Evolutionary conservation across 2,113 vertebrate genomes (phyloP).

Genomic region (Sander vitreus): DNA sequence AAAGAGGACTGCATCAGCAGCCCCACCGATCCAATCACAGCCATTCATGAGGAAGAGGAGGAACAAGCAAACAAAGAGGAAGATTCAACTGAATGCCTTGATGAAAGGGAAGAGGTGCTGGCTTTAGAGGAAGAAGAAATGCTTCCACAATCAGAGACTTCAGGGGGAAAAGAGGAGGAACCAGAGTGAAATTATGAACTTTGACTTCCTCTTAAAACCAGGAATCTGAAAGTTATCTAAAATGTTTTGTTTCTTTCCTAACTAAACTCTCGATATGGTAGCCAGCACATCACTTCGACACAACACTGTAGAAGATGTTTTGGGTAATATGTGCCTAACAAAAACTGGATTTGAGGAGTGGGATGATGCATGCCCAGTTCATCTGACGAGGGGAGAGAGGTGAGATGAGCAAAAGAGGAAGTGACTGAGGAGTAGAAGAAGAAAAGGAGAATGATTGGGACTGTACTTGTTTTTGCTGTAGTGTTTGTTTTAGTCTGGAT

Average conservation of each 20-base stretch:
- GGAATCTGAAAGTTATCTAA: slow-evolving; percentile 69
- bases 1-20: slow-evolving; percentile 81
- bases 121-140: slow-evolving; percentile 69
- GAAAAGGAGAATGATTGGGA: slow-evolving; percentile 24
- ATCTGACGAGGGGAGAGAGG: slow-evolving; percentile 33
- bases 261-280: slow-evolving; percentile 88
- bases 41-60: slow-evolving; percentile 94
- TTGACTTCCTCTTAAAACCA: slow-evolving; percentile 65
- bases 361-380: slow-evolving; percentile 38
- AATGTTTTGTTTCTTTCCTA: slow-evolving; percentile 78
- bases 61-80: slow-evolving; percentile 83
- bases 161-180: slow-evolving; percentile 71
- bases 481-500: slow-evolving; percentile 55
- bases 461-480: slow-evolving; percentile 47
- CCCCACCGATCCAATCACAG: slow-evolving; percentile 88
- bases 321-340: slow-evolving; percentile 89
- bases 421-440: slow-evolving; percentile 6
- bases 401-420: slow-evolving; percentile 23
- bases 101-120: slow-evolving; percentile 85
- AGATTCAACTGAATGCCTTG: slow-evolving; percentile 65
- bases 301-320: slow-evolving; percentile 99
- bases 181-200: slow-evolving; percentile 69
- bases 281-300: slow-evolving; percentile 99
- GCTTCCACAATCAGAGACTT: slow-evolving; percentile 71
- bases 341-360: slow-evolving; percentile 75